Evolutionary conservation across 2,888 invertebrate species (phyloP).

Genomic region (Sinhomidia bicolor): DNA sequence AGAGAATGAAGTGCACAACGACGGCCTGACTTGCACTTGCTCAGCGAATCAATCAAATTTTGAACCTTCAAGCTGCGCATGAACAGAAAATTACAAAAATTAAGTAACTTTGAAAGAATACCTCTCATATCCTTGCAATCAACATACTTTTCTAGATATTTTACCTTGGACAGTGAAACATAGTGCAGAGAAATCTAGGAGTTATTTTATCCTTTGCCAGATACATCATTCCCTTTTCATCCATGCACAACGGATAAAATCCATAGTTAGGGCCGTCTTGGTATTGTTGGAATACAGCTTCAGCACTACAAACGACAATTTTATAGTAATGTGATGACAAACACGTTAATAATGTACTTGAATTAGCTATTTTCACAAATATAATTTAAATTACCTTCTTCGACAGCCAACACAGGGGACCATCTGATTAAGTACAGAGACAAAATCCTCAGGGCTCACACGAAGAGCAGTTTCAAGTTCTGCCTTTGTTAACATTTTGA

Average conservation of each 20-base stretch:
- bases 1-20: conserved; percentile 94
- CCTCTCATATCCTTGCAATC: not conserved
- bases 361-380: too few species aligned
- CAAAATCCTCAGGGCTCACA: conserved; percentile 91
- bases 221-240: conserved; percentile 87
- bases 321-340: too few species aligned
- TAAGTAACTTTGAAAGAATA: not conserved
- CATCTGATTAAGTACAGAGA: conserved; percentile 92
- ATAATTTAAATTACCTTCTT: conserved; percentile 86
- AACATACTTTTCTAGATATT: conserved; percentile 28
- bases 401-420: conserved; percentile 97
- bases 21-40: conserved; percentile 82
- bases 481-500: conserved; percentile 88
- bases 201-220: conserved; percentile 90
- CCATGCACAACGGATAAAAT: conserved; percentile 92
- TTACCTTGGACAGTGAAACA: conserved; percentile 94
- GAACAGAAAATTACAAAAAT: not conserved
- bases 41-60: conserved; percentile 75
- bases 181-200: conserved; percentile 90
- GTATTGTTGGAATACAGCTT: conserved; percentile 92
- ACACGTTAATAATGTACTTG: too few species aligned
- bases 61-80: conserved; percentile 77
- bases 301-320: conserved; percentile 89
- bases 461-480: conserved; percentile 91
- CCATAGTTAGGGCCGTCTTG: conserved; percentile 93